Evolutionary conservation across 2,888 invertebrate genomes (phyloP).

Genomic region (Cephus nigrinus): DNA sequence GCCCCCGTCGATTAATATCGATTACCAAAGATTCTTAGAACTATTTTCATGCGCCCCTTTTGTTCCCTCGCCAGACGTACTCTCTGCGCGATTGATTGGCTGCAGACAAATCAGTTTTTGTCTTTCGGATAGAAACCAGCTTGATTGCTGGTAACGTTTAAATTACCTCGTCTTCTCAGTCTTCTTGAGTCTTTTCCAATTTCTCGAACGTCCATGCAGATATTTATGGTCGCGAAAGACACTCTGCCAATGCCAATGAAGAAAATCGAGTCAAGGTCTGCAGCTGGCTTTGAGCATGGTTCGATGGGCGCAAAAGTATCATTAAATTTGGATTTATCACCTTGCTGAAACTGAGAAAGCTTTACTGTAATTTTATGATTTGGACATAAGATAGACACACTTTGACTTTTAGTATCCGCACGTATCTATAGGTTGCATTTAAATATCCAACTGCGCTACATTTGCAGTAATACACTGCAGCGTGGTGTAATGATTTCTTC

Average conservation of each 20-base stretch:
- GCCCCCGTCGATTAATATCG: constrained; percentile 33
- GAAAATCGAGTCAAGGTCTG: not conserved
- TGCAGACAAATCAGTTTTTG: not conserved
- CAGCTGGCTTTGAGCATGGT: not conserved
- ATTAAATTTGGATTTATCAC: not conserved
- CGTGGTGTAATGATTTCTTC: constrained; percentile 50
- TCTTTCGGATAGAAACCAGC: not conserved
- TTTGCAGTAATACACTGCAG: constrained; percentile 44
- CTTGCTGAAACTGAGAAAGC: constrained; percentile 31
- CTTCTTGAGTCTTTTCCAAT: not conserved
- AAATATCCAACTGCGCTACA: constrained; percentile 42
- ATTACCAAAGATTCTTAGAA: constrained; percentile 14
- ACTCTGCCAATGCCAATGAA: not conserved
- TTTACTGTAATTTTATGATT: constrained; percentile 34
- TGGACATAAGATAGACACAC: constrained; percentile 24
- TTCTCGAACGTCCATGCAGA: not conserved
- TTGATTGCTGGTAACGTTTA: not conserved
- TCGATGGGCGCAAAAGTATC: not conserved
- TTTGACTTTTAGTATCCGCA: constrained; percentile 16
- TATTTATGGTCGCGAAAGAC: not conserved
- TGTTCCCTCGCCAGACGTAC: not conserved
- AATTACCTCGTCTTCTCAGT: not conserved
- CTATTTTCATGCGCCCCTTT: not conserved
- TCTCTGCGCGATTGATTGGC: not conserved
- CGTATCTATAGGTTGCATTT: constrained; percentile 8